Base-by-base conservation (phyloP, 2,113 vertebrate genomes). In the Fulmarus glacialis region DNA sequence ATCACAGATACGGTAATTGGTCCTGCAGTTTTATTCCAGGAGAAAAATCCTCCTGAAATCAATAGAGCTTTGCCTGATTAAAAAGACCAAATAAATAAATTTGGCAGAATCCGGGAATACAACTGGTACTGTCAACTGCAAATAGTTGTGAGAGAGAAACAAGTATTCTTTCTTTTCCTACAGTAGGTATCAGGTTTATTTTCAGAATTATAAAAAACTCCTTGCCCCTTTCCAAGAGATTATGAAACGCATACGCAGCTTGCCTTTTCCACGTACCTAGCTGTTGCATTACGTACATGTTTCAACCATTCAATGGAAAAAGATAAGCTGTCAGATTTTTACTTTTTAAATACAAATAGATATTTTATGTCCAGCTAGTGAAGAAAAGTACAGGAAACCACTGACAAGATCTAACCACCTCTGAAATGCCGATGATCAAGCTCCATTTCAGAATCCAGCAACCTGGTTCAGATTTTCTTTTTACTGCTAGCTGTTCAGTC, bases 361-460 rank as follows among this genome's bases (percentile, higher is more conserved):
- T 74, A 78, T 78, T 89, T 93, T 83, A 85, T 75, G 62, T 64
- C 64, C 67, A 89, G 48, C 72, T 85, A 71, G 32, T 50, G n/a
- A 86, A 52, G 18, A 50, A 82, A 93, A 95, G 59, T 34, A 90
- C 16, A 70, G 59, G 19, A 92, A 96, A 87, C 50, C 23, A 60
- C 60, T 55, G 48, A 34, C 24, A 45, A 89, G 58, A 36, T 26
- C 14, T 50, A 53, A 40, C 20, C 43, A 87, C 47, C 70, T 79
- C 80, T 72, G 42, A 95, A 95, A 95, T 64, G 68, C 72, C 53
- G 89, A 13, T 58, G 71, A 92, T 90, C 45, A 71, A 90, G n/a
- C 24, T 62, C 36, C 22, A 42, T 80, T 95, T 94, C 85, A 92
- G 45, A 73, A 84, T 53, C 32, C 77, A 95, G 43, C 36, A 84